A percentile compares a stretch with the other conserved stretches of the same genome.
Evolutionary conservation across 2,797 vertebrate species (phyloP).

Genomic region (Rhinella marina): DNA sequence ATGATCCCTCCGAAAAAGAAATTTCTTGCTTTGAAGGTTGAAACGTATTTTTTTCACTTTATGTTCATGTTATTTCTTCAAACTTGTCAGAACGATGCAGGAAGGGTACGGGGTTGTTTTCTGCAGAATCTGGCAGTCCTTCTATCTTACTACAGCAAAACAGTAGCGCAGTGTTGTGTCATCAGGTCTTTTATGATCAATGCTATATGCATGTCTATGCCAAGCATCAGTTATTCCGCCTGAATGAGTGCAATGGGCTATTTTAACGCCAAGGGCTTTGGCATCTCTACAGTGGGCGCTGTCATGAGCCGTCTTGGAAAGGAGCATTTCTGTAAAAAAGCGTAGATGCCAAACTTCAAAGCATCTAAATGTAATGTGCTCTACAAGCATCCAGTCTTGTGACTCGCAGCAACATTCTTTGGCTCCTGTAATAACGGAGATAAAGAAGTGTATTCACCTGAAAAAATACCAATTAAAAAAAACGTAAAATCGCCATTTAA

Average conservation of each 20-base stretch:
- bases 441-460: background rate
- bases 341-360: background rate
- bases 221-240: conserved; percentile 25
- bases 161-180: background rate
- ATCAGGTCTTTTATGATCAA: conserved; percentile 27
- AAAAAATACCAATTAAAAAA: background rate
- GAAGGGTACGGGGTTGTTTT: background rate
- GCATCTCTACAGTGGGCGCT: conserved; percentile 24
- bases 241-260: conserved; percentile 11
- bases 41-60: background rate
- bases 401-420: background rate
- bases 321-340: conserved; percentile 20
- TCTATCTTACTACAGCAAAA: conserved; percentile 23
- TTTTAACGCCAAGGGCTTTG: conserved; percentile 18
- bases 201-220: conserved; percentile 11
- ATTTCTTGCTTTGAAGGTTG: conserved; percentile 7
- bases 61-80: background rate
- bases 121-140: conserved; percentile 3
- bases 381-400: background rate
- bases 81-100: background rate
- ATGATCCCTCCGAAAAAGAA: background rate
- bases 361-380: background rate
- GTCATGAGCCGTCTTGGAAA: background rate
- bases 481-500: background rate
- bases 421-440: background rate